These are phyloP conservation scores for Conus canariensis DNA, from an alignment of 2,888 invertebrate species.

Conservation along the genomic window DNA sequence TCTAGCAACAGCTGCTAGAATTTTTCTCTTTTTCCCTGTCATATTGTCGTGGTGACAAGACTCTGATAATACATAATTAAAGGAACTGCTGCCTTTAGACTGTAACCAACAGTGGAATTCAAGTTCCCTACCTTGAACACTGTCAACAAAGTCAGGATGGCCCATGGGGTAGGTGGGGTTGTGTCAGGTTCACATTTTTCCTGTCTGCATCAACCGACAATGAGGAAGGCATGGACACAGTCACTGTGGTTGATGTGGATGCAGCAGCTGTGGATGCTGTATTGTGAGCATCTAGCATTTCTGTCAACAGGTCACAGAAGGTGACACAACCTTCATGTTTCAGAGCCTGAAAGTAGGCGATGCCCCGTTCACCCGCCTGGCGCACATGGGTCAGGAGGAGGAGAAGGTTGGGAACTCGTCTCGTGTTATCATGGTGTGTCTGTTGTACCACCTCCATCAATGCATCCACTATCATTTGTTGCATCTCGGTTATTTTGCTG, in stretches of 20 bases:
- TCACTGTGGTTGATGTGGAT: constrained; percentile 20
- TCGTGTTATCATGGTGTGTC: constrained; percentile 66
- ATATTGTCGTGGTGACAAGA: no score
- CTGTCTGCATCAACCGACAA: constrained; percentile 5
- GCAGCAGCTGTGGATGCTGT: constrained; percentile 42
- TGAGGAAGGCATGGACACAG: constrained; percentile 18
- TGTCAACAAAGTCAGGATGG: no score
- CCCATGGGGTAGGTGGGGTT: no score
- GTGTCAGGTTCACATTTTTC: constrained; percentile 18
- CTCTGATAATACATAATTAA: no score
- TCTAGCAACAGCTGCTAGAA: no score
- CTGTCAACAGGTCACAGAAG: constrained; percentile 71
- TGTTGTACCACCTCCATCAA: constrained; percentile 69
- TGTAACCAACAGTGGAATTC: no score
- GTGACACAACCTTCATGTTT: constrained; percentile 69
- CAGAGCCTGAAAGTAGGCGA: constrained; percentile 68
- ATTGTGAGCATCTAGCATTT: constrained; percentile 71
- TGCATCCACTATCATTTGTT: constrained; percentile 68
- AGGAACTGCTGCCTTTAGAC: no score
- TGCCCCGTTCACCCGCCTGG: constrained; percentile 71
- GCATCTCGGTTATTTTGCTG: constrained; percentile 67
- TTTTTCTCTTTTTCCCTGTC: no score
- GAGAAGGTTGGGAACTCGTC: constrained; percentile 69
- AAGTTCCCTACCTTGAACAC: no score
- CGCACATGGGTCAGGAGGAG: constrained; percentile 71